phyloP scores from a whole-genome alignment of 2,113 vertebrate species.

The Pan troglodytes region NHGRI_mPanTro3-v2.1_pri NC_072404.2:87274501-87275000 shows the following conservation, averaged over 20 bases:
- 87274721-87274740: slow-evolving; percentile 68
- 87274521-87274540: slow-evolving; percentile 36
- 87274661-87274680: slow-evolving; percentile 69
- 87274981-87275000: background rate
- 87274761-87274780: background rate
- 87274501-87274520: background rate
- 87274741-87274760: slow-evolving; percentile 47
- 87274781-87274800: slow-evolving; percentile 39
- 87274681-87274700: slow-evolving; percentile 38
- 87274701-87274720: slow-evolving; percentile 62
- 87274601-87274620: background rate
- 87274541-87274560: background rate
- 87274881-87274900: background rate
- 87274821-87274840: slow-evolving; percentile 7
- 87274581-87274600: background rate
- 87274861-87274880: background rate
- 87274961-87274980: background rate
- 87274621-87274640: background rate
- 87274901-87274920: background rate
- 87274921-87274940: background rate
- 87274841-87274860: background rate
- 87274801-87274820: background rate
- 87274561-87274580: background rate
- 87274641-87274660: slow-evolving; percentile 83
- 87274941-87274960: background rate